phyloP scores from a whole-genome alignment of 2,797 vertebrate genomes.

The Psittacula derbiana region DNA sequence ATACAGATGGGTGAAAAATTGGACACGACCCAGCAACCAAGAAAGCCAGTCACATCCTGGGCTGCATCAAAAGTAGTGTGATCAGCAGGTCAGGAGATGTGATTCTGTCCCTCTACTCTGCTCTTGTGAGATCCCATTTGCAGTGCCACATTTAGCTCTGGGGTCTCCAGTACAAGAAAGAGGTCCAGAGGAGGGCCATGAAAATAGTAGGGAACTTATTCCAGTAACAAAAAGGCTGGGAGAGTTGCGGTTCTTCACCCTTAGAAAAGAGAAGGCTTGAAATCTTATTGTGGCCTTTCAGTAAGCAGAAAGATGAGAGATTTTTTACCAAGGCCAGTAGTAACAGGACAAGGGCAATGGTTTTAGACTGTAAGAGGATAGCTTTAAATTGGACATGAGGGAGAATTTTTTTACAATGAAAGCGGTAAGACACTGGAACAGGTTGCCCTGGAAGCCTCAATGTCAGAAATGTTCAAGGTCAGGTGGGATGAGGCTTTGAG shows the following conservation, averaged over 20 bases:
- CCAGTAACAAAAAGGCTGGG: not conserved
- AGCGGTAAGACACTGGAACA: not conserved
- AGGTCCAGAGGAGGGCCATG: not conserved
- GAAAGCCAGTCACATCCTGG: fast-evolving
- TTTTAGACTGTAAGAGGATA: not conserved
- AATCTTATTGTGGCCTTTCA: not conserved
- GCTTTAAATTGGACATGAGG: not conserved
- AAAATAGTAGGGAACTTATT: not conserved
- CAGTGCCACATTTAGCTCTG: not conserved
- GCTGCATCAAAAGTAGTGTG: fast-evolving
- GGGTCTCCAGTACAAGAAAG: too few relatives aligned
- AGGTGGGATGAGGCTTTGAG: not conserved
- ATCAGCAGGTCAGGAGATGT: fast-evolving
- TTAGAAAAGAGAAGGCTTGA: not conserved
- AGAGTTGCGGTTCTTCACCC: not conserved
- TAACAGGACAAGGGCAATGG: not conserved
- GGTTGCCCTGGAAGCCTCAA: not conserved
- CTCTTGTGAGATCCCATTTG: not conserved
- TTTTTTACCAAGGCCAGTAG: not conserved
- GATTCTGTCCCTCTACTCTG: not conserved
- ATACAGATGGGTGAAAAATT: not conserved
- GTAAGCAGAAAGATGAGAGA: not conserved
- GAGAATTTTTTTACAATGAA: not conserved
- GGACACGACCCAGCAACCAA: fast-evolving
- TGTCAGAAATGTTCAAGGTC: not conserved